Evolutionary conservation across 2,888 invertebrate genomes (phyloP).

Genomic region (Thumatha senex): DNA sequence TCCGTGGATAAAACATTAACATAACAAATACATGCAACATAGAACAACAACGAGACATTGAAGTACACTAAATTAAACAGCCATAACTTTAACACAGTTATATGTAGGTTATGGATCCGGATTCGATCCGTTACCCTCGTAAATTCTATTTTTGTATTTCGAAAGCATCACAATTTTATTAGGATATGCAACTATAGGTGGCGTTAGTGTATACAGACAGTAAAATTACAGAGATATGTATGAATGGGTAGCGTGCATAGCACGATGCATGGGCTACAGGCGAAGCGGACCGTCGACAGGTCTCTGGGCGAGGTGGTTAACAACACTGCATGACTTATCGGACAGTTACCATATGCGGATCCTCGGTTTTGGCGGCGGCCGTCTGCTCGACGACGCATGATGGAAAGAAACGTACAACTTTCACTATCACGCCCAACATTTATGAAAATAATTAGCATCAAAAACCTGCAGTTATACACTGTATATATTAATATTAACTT

Average conservation of each 20-base stretch:
- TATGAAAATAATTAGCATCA: conserved; percentile 21
- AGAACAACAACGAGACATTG: conserved; percentile 44
- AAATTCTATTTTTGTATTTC: conserved; percentile 22
- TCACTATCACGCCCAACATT: conserved; percentile 57
- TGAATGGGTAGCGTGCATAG: conserved; percentile 69
- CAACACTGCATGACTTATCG: conserved; percentile 64
- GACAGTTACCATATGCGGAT: conserved; percentile 94
- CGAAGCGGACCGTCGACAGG: conserved; percentile 74
- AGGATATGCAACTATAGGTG: conserved; percentile 36
- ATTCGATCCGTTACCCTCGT: neutral
- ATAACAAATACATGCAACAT: conserved; percentile 60
- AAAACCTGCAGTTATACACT: conserved; percentile 18
- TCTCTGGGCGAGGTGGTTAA: conserved; percentile 56
- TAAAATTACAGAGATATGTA: conserved; percentile 51
- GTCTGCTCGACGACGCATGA: conserved; percentile 84
- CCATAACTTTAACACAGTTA: conserved; percentile 28
- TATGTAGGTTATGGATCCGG: conserved; percentile 10
- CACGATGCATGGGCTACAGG: conserved; percentile 72
- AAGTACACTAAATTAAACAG: conserved; percentile 26
- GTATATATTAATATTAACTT: neutral
- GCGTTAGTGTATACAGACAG: conserved; percentile 34
- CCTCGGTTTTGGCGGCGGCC: conserved; percentile 95
- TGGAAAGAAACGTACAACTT: conserved; percentile 78
- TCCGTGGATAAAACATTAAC: too few relatives aligned
- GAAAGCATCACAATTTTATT: conserved; percentile 28